These are phyloP conservation scores for Hoplias malabaricus DNA, from an alignment of 2,113 vertebrate genomes.

Conservation along the genomic window DNA sequence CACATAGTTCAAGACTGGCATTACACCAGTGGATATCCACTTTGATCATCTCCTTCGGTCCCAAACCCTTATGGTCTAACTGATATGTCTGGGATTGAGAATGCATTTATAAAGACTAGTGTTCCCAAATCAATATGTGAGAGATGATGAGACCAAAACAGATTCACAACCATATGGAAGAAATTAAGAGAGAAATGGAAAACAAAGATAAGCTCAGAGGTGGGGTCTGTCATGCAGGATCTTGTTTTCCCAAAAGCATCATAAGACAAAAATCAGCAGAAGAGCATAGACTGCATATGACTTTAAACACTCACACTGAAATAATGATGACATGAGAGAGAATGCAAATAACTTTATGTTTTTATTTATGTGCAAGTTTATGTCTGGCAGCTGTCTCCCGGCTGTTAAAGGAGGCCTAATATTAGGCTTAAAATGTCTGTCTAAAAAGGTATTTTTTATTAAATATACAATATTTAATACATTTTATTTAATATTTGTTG, in stretches of 20 bases:
- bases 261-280: background rate
- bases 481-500: too few relatives aligned
- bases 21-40: background rate
- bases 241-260: background rate
- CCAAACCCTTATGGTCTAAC: background rate
- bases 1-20: background rate
- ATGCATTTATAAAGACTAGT: conserved; percentile 25
- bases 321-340: too few relatives aligned
- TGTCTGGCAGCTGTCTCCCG: background rate
- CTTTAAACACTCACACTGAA: background rate
- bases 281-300: background rate
- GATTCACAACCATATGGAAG: conserved; percentile 27
- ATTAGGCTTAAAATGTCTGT: too few relatives aligned
- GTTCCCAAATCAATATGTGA: conserved; percentile 21
- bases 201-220: conserved; percentile 4
- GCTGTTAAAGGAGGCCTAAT: too few relatives aligned
- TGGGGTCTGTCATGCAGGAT: background rate
- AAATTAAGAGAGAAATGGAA: conserved; percentile 22
- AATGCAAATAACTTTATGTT: too few relatives aligned
- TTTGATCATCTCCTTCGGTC: conserved; percentile 1
- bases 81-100: background rate
- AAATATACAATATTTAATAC: too few relatives aligned
- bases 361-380: background rate
- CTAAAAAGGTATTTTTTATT: too few relatives aligned
- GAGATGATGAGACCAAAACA: conserved; percentile 22